Conservation (phyloP, 2,797 vertebrate genomes). For the Fistularia commersonii region DNA sequence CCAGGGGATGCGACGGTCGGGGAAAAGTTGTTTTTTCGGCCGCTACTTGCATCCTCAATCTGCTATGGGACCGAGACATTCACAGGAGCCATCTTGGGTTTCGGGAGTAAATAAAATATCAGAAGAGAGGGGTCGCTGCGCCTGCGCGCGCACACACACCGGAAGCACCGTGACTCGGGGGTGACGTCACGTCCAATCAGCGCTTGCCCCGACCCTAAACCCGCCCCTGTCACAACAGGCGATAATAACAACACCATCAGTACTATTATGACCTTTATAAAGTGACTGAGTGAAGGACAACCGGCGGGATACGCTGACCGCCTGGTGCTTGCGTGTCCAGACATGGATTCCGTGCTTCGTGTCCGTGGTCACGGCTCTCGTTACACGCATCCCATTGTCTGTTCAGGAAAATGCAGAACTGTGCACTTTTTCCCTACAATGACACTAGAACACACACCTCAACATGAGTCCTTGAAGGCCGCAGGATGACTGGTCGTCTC, state of each 20-base stretch:
- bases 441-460: conserved; percentile 33
- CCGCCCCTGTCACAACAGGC: conserved; percentile 66
- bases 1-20: conserved; percentile 67
- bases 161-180: conserved; percentile 59
- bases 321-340: not conserved
- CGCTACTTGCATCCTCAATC: conserved; percentile 75
- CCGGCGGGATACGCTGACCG: not conserved
- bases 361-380: conserved; percentile 3
- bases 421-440: conserved; percentile 44
- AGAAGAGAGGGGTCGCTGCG: conserved; percentile 73
- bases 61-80: conserved; percentile 75
- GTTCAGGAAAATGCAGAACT: conserved; percentile 55
- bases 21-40: conserved; percentile 74
- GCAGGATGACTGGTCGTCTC: conserved; percentile 18
- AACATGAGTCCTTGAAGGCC: conserved; percentile 43
- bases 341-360: not conserved
- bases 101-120: conserved; percentile 84
- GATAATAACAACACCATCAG: conserved; percentile 63
- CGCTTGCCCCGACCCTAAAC: conserved; percentile 46
- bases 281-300: conserved; percentile 47
- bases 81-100: conserved; percentile 82
- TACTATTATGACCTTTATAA: conserved; percentile 64
- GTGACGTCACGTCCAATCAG: conserved; percentile 64
- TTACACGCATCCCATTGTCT: conserved; percentile 21
- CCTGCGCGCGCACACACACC: conserved; percentile 65